Evolutionary conservation across 2,113 vertebrate species (phyloP).

Genomic region (Hucho hucho): DNA sequence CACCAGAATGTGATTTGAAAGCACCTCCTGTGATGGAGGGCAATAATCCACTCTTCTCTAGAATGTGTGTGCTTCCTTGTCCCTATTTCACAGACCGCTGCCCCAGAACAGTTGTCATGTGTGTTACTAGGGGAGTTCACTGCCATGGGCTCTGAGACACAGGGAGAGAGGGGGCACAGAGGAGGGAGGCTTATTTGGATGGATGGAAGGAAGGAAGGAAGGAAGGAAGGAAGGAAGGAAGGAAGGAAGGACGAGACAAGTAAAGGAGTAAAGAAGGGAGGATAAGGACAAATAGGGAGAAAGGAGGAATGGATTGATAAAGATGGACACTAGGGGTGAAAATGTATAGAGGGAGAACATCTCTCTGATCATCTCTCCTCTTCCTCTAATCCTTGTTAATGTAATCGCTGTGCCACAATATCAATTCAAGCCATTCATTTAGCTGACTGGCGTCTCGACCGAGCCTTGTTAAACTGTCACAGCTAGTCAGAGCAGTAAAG

Average conservation of each 20-base stretch:
- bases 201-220: not conserved
- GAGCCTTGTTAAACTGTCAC: constrained; percentile 1
- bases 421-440: constrained; percentile 13
- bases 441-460: not conserved
- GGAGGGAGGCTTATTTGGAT: not conserved
- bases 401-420: constrained; percentile 2
- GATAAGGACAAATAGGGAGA: not conserved
- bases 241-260: no score
- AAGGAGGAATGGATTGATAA: not conserved
- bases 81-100: constrained; percentile 51
- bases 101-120: constrained; percentile 38
- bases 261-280: not conserved
- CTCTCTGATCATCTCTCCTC: not conserved
- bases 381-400: constrained; percentile 1
- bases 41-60: constrained; percentile 2
- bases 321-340: constrained; percentile 4
- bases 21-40: not conserved
- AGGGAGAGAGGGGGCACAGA: not conserved
- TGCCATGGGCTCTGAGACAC: constrained; percentile 1
- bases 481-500: not conserved
- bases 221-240: not conserved
- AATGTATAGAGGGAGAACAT: not conserved
- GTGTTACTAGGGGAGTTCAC: constrained; percentile 18
- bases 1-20: not conserved
- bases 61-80: constrained; percentile 21